Percentiles rank a stretch among this genome's conserved stretches.
These are phyloP conservation scores for Apogon talboti DNA, from an alignment of 2,797 vertebrate genomes.

Conservation along the genomic window DNA sequence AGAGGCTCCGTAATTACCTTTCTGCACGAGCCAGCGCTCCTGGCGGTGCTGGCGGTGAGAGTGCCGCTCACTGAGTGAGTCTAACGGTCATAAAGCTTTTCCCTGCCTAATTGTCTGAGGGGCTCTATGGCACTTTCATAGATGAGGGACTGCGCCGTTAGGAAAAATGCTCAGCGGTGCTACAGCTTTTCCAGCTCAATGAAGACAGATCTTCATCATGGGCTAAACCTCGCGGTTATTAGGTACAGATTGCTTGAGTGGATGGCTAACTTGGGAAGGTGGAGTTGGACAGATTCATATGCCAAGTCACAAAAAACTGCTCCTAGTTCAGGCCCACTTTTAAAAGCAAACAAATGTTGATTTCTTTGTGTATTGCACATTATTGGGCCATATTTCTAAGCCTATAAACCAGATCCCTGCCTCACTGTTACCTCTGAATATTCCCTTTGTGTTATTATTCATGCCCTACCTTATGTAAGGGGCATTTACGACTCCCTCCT, in stretches of 20 bases:
- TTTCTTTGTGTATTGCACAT: slow-evolving; percentile 37
- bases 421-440: slow-evolving; percentile 52
- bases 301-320: slow-evolving; percentile 15
- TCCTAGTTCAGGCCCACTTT: slow-evolving; percentile 19
- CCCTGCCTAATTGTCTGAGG: slow-evolving; percentile 85
- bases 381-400: slow-evolving; percentile 44
- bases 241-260: slow-evolving; percentile 70
- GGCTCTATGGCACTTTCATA: slow-evolving; percentile 84
- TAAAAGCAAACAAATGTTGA: slow-evolving; percentile 34
- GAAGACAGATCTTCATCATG: slow-evolving; percentile 80
- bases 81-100: slow-evolving; percentile 84
- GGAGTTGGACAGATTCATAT: slow-evolving; percentile 33
- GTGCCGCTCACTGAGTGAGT: slow-evolving; percentile 76
- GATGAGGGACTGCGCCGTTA: slow-evolving; percentile 79
- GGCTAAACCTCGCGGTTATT: slow-evolving; percentile 75
- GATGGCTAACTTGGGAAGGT: slow-evolving; percentile 72
- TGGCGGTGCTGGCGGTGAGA: slow-evolving; percentile 79
- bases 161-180: slow-evolving; percentile 71
- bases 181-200: slow-evolving; percentile 79
- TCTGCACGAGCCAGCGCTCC: slow-evolving; percentile 84
- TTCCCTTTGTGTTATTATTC: slow-evolving; percentile 65
- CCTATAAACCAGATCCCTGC: slow-evolving; percentile 42
- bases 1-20: slow-evolving; percentile 86
- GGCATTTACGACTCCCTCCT: slow-evolving; percentile 55
- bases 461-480: slow-evolving; percentile 63